phyloP scores from a whole-genome alignment of 1,140 invertebrate genomes.

The Pemphigus obesinymphae region DNA sequence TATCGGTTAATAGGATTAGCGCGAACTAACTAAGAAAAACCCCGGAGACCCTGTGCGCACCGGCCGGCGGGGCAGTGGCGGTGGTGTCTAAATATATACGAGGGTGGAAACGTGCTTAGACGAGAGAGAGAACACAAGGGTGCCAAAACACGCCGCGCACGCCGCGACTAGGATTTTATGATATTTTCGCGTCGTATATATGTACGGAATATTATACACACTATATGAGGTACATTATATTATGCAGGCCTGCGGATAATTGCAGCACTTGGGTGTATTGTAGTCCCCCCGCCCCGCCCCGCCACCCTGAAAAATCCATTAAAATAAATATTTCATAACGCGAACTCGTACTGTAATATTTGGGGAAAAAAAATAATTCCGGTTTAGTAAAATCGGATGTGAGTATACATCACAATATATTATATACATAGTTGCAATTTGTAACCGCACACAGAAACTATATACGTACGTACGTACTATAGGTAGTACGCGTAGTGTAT shows the following conservation, averaged over 20 bases:
- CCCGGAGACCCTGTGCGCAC: constrained; percentile 21
- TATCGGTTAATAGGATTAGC: constrained; percentile 42
- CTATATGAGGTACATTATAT: no score
- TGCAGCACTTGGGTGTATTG: no score
- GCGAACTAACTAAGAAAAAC: constrained; percentile 40
- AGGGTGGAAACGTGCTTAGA: constrained; percentile 37
- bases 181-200: background rate
- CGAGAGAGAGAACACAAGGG: constrained; percentile 25
- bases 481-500: no score
- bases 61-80: background rate
- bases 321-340: background rate
- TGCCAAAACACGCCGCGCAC: background rate
- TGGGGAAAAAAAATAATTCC: background rate
- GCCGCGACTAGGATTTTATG: constrained; percentile 3
- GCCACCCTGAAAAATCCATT: background rate
- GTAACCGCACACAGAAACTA: background rate
- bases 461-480: background rate
- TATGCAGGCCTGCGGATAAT: background rate
- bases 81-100: constrained; percentile 29
- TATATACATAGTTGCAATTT: background rate
- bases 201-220: background rate
- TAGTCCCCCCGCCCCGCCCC: background rate
- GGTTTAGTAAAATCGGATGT: background rate
- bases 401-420: background rate
- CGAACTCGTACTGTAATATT: background rate